phyloP scores from a whole-genome alignment of 2,797 vertebrate species.

The Huso huso region DNA sequence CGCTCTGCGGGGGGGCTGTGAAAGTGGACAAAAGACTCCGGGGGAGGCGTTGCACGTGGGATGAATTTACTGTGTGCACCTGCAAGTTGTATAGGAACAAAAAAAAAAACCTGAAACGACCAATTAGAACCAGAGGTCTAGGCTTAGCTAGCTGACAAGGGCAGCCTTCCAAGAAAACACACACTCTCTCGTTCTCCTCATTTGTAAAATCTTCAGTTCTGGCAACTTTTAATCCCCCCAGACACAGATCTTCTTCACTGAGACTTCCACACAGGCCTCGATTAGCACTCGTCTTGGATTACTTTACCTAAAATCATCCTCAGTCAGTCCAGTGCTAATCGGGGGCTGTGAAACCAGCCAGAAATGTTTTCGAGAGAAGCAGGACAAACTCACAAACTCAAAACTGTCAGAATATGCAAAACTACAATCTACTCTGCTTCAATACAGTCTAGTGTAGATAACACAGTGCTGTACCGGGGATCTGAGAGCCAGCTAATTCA shows the following conservation, averaged over 20 bases:
- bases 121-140: slow-evolving; percentile 60
- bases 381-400: too few relatives aligned
- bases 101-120: slow-evolving; percentile 64
- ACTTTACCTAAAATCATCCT: too few relatives aligned
- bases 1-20: slow-evolving; percentile 57
- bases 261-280: too few relatives aligned
- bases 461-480: too few relatives aligned
- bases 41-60: slow-evolving; percentile 56
- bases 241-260: background rate
- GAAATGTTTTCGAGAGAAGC: too few relatives aligned
- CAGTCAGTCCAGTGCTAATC: too few relatives aligned
- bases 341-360: too few relatives aligned
- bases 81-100: slow-evolving; percentile 65
- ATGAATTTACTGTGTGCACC: slow-evolving; percentile 70
- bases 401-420: too few relatives aligned
- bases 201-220: background rate
- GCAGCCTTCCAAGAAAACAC: background rate
- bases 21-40: slow-evolving; percentile 60
- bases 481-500: too few relatives aligned
- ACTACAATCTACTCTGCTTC: too few relatives aligned
- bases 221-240: background rate
- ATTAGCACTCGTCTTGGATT: too few relatives aligned
- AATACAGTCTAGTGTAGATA: too few relatives aligned
- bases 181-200: background rate
- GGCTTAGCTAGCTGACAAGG: background rate